Evolutionary conservation across 2,113 vertebrate species (phyloP), one percentile per base, ranked within the genome.

Genomic region (Alligator sinensis): DNA sequence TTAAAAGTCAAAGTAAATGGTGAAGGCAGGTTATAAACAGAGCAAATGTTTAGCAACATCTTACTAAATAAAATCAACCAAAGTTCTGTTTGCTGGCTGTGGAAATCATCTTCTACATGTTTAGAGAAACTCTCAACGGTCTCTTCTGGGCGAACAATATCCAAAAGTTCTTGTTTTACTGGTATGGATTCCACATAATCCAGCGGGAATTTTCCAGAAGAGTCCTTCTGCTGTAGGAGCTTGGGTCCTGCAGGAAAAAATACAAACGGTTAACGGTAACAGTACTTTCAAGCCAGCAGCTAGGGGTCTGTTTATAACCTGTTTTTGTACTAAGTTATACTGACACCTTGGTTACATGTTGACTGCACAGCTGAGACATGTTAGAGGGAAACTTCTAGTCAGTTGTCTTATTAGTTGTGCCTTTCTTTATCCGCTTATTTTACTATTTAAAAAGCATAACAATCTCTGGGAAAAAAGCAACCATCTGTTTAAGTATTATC

Each of bases 201-300:
- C 97, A 99, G 97, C 5, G 98, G 97, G 9, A 98, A 90, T 38
- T 94, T 97, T 17, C 98, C 98, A 1, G 87, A 13, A 75, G 81
- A 80, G 90, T 99, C 98, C 22, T 94, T 98, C 86, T 98, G 98
- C 92, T 98, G 97, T 63, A 99, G 97, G 92, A 99, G 98, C 79
- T 94, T 77, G 24, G 98, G 98, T 90, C 99, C 99, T 99, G 97
- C 77, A 97, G 86, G 87, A 68, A 95, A 47, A 96, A 96, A 86
- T 19, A 72, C 25, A 97, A 95, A 80, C 87, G 74, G 94, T 96
- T 96, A 97, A 90, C 64, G 91, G n/a, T 25, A 93, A 76, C 59
- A 81, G 25, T 22, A 91, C 59, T 84, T 93, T 92, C 18, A 4
- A 83, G 91, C 80, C 66, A 87, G 90, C 92, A 96, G 94, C 61